A percentile compares a stretch with the other conserved stretches of the same genome.
These are phyloP conservation scores for Sandelia bainsii DNA, from an alignment of 2,797 vertebrate species.

Conservation along the genomic window DNA sequence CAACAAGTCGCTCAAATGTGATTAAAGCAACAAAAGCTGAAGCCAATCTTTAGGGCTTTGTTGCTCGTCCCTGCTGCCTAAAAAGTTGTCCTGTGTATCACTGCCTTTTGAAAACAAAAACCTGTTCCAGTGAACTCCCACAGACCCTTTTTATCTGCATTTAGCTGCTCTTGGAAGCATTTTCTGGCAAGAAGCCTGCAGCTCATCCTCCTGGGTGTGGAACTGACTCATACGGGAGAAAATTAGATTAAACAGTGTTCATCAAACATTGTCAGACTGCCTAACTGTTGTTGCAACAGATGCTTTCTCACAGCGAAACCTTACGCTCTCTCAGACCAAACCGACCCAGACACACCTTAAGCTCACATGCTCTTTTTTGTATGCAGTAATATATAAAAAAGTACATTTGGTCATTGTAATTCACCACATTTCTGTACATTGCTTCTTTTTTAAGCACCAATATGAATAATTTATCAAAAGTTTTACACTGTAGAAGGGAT, in stretches of 20 bases:
- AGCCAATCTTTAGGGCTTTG: not conserved
- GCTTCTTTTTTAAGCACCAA: constrained; percentile 28
- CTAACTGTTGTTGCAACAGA: constrained; percentile 24
- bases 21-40: not conserved
- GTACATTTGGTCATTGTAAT: constrained; percentile 3
- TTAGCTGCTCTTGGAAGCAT: constrained; percentile 30
- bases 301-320: constrained; percentile 54
- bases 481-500: constrained; percentile 30
- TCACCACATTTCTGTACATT: constrained; percentile 9
- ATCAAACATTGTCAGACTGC: constrained; percentile 26
- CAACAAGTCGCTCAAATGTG: constrained; percentile 2
- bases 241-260: constrained; percentile 36
- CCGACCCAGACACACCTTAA: constrained; percentile 54
- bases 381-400: constrained; percentile 29
- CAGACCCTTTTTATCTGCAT: constrained; percentile 18
- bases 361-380: constrained; percentile 44
- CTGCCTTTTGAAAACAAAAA: constrained; percentile 8
- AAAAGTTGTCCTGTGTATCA: not conserved
- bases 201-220: constrained; percentile 26
- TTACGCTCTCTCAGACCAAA: constrained; percentile 61
- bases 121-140: constrained; percentile 11
- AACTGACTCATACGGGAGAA: constrained; percentile 31
- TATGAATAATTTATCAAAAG: constrained; percentile 31
- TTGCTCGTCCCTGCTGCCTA: not conserved
- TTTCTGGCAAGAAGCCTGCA: constrained; percentile 13